A percentile compares a stretch with the other conserved stretches of the same genome.
Conservation (phyloP, 2,797 vertebrate genomes). For the Pangasius macronema region DNA sequence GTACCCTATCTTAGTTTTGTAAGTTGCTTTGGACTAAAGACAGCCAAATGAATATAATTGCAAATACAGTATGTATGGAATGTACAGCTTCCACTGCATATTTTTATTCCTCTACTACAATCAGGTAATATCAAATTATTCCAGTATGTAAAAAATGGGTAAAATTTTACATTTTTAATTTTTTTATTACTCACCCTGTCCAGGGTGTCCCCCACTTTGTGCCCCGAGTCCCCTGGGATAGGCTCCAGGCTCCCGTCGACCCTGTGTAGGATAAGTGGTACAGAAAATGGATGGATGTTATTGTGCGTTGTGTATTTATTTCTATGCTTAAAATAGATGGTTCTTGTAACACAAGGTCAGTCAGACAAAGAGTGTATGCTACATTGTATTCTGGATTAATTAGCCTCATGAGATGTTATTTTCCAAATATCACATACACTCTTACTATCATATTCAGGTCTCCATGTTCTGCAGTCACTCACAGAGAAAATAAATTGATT, state of each 20-base stretch:
- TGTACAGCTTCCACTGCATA: background rate
- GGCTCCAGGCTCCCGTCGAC: too few species aligned
- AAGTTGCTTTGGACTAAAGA: background rate
- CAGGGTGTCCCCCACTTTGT: too few species aligned
- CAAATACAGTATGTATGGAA: background rate
- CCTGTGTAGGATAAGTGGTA: too few species aligned
- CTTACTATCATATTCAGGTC: conserved; percentile 21
- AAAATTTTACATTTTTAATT: background rate
- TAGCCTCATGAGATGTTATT: conserved; percentile 33
- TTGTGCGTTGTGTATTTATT: background rate
- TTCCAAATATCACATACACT: background rate
- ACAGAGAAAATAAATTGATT: conserved; percentile 38
- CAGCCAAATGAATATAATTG: background rate
- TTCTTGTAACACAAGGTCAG: background rate
- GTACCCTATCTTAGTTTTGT: background rate
- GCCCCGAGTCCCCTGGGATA: too few species aligned
- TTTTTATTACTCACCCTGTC: too few species aligned
- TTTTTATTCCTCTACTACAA: background rate
- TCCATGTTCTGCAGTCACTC: conserved; percentile 36
- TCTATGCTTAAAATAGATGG: background rate
- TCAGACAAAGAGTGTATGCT: conserved; percentile 1
- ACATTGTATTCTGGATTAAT: conserved; percentile 13
- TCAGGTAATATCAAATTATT: background rate
- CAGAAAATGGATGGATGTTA: background rate
- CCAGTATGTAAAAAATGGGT: background rate